Conservation (phyloP, 2,113 vertebrate species). For the Columba livia region DNA sequence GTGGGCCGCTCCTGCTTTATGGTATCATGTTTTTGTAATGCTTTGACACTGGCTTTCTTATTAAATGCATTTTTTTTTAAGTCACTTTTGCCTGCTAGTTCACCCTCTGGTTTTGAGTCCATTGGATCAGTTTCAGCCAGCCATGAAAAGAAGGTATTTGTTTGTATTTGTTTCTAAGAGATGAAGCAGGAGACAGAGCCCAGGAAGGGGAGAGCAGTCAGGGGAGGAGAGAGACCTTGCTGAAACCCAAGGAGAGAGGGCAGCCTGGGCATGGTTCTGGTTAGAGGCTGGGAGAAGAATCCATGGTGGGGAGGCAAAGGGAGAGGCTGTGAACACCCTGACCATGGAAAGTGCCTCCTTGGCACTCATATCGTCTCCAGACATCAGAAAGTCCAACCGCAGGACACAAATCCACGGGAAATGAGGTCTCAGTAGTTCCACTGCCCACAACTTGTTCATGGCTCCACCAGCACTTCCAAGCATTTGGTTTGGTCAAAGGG, state of each 20-base stretch:
- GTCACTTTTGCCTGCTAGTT: not conserved
- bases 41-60: not conserved
- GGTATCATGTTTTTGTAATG: not conserved
- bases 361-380: not conserved
- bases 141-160: not conserved
- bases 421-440: constrained; percentile 21
- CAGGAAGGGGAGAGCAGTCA: not conserved
- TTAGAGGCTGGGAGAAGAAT: not conserved
- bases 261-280: not conserved
- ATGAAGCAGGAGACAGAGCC: not conserved
- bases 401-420: constrained; percentile 30
- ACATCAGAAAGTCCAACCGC: not conserved
- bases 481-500: not conserved
- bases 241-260: not conserved
- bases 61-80: not conserved
- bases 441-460: constrained; percentile 15
- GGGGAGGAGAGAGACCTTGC: not conserved
- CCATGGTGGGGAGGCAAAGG: not conserved
- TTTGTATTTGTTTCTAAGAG: not conserved
- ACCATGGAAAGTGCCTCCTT: not conserved
- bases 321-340: not conserved
- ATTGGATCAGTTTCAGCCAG: not conserved
- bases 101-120: not conserved
- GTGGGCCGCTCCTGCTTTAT: not conserved
- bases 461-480: not conserved